Evolutionary conservation across 2,888 invertebrate species (phyloP).

Genomic region (Amiota minor): DNA sequence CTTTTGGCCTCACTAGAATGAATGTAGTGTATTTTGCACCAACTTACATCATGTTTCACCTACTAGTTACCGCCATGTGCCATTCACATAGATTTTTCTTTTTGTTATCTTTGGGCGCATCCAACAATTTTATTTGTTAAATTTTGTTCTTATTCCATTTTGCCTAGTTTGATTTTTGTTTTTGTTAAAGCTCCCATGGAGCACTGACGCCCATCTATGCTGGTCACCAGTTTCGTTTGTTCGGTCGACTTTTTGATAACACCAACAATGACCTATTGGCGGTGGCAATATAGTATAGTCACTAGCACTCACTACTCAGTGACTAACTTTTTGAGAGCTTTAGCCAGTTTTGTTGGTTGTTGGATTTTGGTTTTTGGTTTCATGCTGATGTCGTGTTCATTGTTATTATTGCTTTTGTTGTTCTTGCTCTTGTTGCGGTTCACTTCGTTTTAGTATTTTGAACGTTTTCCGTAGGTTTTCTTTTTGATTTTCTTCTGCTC

Average conservation of each 20-base stretch:
- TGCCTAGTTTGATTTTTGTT: not conserved
- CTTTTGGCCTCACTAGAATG: constrained; percentile 4
- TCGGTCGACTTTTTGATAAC: constrained; percentile 24
- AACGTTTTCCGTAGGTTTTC: constrained; percentile 2
- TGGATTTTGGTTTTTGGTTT: not conserved
- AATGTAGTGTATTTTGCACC: not conserved
- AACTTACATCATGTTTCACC: not conserved
- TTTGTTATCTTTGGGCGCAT: not conserved
- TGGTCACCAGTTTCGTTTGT: not conserved
- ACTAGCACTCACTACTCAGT: not conserved
- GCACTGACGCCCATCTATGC: not conserved
- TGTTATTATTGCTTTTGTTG: constrained; percentile 3
- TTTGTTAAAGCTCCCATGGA: no score
- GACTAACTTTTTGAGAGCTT: constrained; percentile 1
- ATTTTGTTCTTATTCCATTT: not conserved
- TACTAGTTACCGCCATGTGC: not conserved
- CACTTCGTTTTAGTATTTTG: constrained; percentile 10
- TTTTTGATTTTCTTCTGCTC: not conserved
- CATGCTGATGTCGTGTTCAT: not conserved
- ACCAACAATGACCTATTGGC: constrained; percentile 27
- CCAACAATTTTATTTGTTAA: constrained; percentile 26
- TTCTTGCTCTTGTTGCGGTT: constrained; percentile 5
- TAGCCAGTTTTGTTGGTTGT: not conserved
- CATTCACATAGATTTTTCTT: not conserved
- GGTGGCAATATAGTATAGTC: constrained; percentile 10